Base-by-base conservation (phyloP, 2,113 vertebrate species). In the Ardeotis arabs region DNA sequence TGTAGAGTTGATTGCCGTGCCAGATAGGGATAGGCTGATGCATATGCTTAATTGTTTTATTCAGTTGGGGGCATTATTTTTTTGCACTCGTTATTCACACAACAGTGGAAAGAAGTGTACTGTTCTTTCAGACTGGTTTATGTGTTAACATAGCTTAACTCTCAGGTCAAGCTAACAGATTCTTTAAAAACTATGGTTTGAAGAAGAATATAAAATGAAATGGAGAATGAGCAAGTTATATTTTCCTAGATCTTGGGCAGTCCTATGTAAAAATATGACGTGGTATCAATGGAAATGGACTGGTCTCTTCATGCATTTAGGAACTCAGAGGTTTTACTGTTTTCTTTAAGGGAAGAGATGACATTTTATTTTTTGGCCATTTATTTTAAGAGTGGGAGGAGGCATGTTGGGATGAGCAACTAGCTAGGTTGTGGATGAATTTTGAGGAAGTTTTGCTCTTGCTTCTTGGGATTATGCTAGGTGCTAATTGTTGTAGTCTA, bases 401-500 rank as follows among this genome's bases (percentile, higher is more conserved):
- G 10, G 1, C 37, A 7, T 44, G 41, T 58, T 64, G 76, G 41
- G 60, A 73, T 85, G 63, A 90, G 70, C 62, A 76, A 41, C 52
- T 66, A 27, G 20, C 66, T 85, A 62, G 49, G 27, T 44, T 78
- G 55, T 37, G 22, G 59, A 35, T 84, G 39, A 85, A 70, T 91
- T 86, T 58, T 75, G 63, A 50, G 53, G 50, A 73, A 70, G 45
- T 68, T 86, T 77, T 80, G 55, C 63, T 59, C 33, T 69, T 76
- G 49, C 13, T 75, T 67, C 86, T 80, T 59, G 66, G 60, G 64
- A 53, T 76, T 64, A 14, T 8, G 27, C 75, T 55, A 93, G 41
- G 92, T 95, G 98, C 75, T 96, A 94, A 97, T 82, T 97, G 84
- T 62, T 41, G 37, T 77, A 45, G 35, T 14, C 20, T 70, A 49